Percentiles rank a stretch among this genome's conserved stretches.
phyloP scores from a whole-genome alignment of 2,888 invertebrate species.

The Oxytorus armatus region DNA sequence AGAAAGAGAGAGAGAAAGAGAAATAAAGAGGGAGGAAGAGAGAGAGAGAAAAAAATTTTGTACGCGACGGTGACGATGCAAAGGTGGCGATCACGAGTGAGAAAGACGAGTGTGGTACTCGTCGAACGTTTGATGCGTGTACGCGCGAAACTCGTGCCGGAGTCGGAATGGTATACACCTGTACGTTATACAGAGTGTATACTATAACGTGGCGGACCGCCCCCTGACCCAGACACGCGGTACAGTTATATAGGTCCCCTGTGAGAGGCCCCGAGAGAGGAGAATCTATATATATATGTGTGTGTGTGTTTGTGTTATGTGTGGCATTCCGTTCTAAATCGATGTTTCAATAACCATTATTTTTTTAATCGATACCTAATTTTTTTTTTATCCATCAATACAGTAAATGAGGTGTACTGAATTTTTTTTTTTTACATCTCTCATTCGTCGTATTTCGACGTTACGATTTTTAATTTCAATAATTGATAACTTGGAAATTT shows the following conservation, averaged over 20 bases:
- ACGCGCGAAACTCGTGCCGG: conserved; percentile 80
- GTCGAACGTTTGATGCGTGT: conserved; percentile 72
- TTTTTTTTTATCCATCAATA: conserved; percentile 8
- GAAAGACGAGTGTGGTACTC: conserved; percentile 63
- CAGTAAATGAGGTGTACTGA: background rate
- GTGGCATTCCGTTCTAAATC: conserved; percentile 11
- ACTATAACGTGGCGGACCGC: conserved; percentile 84
- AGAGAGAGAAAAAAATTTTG: conserved; percentile 66
- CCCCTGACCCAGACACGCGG: conserved; percentile 86
- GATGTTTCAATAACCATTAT: background rate
- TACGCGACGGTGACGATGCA: conserved; percentile 65
- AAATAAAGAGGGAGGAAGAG: conserved; percentile 44
- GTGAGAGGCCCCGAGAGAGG: conserved; percentile 45
- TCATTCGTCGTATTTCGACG: background rate
- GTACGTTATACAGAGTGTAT: conserved; percentile 83
- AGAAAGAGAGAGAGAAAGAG: conserved; percentile 34
- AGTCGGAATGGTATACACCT: conserved; percentile 85
- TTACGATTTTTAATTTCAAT: conserved; percentile 7
- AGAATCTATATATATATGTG: conserved; percentile 35
- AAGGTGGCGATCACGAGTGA: conserved; percentile 67
- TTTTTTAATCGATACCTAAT: conserved; percentile 11
- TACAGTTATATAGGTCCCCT: conserved; percentile 86
- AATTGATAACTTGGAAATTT: background rate
- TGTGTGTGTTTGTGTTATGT: too few species aligned
- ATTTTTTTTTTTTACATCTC: conserved; percentile 1